Evolutionary conservation across 2,888 invertebrate genomes (phyloP).

Genomic region (Cancer borealis): DNA sequence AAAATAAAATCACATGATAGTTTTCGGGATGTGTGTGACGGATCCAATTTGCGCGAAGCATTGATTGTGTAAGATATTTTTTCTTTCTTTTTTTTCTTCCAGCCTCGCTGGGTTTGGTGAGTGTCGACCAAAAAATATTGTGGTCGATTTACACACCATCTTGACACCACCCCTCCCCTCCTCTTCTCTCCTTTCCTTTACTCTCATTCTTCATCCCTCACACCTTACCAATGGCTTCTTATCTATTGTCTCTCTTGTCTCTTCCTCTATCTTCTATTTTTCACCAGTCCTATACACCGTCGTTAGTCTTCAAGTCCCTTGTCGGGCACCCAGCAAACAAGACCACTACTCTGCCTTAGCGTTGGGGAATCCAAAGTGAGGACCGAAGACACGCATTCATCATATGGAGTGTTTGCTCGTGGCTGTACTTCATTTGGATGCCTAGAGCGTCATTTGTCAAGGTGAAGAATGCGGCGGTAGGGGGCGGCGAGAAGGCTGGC

Average conservation of each 20-base stretch:
- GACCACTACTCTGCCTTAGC: not conserved
- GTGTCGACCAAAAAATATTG: not conserved
- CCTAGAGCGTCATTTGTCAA: not conserved
- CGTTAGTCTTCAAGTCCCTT: too few species aligned
- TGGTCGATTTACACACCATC: not conserved
- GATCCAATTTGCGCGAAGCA: conserved; percentile 9
- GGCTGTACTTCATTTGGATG: conserved; percentile 28
- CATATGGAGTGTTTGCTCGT: conserved; percentile 13
- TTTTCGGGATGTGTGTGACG: not conserved
- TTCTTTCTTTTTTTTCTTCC: not conserved
- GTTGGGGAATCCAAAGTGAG: not conserved
- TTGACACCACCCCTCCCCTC: not conserved
- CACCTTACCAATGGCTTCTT: not conserved
- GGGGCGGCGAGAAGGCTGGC: conserved; percentile 22
- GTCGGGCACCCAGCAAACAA: not conserved
- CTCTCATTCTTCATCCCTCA: not conserved
- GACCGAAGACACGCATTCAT: not conserved
- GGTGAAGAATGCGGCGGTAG: conserved; percentile 1
- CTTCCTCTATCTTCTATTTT: not conserved
- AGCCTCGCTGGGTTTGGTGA: not conserved
- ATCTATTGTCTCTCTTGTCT: not conserved
- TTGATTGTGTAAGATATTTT: not conserved
- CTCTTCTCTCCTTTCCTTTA: too few species aligned
- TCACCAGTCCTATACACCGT: too few species aligned
- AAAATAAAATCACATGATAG: not conserved